A percentile compares a stretch with the other conserved stretches of the same genome.
Conservation (phyloP, 2,113 vertebrate species). For the Hydropotes inermis region DNA sequence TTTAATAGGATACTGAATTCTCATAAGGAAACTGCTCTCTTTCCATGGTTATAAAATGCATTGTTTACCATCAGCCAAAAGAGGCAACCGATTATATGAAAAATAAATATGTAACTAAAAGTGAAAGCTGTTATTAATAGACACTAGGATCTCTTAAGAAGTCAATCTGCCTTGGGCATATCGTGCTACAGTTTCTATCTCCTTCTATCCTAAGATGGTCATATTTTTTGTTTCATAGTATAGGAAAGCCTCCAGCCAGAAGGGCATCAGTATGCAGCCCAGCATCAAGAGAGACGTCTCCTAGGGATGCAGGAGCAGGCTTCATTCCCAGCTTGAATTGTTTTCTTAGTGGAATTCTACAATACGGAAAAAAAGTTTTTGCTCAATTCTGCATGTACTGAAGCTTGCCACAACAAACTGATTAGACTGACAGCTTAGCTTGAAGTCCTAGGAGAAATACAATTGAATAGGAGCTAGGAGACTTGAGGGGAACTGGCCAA, state of each 20-base stretch:
- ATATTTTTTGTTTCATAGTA: neutral
- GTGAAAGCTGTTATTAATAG: neutral
- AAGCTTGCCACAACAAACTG: conserved; percentile 27
- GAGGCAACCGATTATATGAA: neutral
- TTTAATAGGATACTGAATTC: neutral
- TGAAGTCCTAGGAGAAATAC: neutral
- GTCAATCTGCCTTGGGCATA: neutral
- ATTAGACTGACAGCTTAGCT: neutral
- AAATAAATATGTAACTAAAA: conserved; percentile 20
- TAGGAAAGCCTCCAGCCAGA: neutral
- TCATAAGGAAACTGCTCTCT: neutral
- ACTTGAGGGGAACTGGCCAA: neutral
- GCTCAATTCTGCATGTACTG: conserved; percentile 27
- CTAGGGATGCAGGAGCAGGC: neutral
- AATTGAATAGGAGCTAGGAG: neutral
- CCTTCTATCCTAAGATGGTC: neutral
- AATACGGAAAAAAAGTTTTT: neutral
- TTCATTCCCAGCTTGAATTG: conserved; percentile 46
- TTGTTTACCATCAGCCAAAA: neutral
- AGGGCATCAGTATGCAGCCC: neutral
- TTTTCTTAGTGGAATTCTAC: conserved; percentile 49
- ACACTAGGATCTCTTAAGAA: neutral
- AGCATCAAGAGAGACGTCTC: neutral
- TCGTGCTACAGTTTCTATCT: neutral
- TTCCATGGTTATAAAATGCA: neutral